These are phyloP conservation scores for Puma concolor DNA, from an alignment of 2,113 vertebrate genomes.

Conservation along the genomic window DNA sequence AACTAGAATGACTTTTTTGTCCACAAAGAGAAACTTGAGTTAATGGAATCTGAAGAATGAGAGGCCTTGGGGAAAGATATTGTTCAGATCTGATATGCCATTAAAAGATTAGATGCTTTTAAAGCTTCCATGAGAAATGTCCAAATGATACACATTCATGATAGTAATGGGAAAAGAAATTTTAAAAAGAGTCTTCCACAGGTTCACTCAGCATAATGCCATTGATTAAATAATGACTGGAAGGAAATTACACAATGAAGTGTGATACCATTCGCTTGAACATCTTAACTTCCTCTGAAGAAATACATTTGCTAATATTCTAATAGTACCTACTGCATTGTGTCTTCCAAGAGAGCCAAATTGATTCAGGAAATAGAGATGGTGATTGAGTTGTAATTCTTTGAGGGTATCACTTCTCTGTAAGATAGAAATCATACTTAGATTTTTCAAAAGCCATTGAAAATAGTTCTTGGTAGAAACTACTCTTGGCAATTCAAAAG, in stretches of 20 bases:
- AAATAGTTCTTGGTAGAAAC: constrained; percentile 46
- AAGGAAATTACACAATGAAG: constrained; percentile 68
- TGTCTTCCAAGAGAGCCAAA: constrained; percentile 59
- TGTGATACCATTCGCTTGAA: constrained; percentile 56
- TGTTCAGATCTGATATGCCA: constrained; percentile 68
- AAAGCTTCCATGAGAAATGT: constrained; percentile 58
- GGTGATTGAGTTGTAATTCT: constrained; percentile 66
- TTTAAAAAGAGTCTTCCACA: constrained; percentile 53
- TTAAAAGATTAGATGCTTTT: constrained; percentile 77
- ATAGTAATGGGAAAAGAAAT: constrained; percentile 67
- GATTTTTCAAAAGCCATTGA: constrained; percentile 55
- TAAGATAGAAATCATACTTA: constrained; percentile 35
- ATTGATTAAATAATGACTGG: constrained; percentile 78
- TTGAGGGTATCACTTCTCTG: constrained; percentile 44
- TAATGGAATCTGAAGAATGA: constrained; percentile 72
- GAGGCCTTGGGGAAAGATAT: constrained; percentile 67
- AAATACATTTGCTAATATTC: constrained; percentile 69
- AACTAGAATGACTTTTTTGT: constrained; percentile 57
- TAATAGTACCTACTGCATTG: not conserved
- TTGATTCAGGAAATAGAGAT: constrained; percentile 65
- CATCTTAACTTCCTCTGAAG: constrained; percentile 62
- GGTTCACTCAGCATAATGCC: constrained; percentile 70
- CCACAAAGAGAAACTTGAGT: constrained; percentile 68
- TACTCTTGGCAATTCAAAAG: not conserved
- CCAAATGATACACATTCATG: constrained; percentile 63